These are phyloP conservation scores for Melolontha melolontha DNA, from an alignment of 2,888 invertebrate genomes.

Conservation along the genomic window DNA sequence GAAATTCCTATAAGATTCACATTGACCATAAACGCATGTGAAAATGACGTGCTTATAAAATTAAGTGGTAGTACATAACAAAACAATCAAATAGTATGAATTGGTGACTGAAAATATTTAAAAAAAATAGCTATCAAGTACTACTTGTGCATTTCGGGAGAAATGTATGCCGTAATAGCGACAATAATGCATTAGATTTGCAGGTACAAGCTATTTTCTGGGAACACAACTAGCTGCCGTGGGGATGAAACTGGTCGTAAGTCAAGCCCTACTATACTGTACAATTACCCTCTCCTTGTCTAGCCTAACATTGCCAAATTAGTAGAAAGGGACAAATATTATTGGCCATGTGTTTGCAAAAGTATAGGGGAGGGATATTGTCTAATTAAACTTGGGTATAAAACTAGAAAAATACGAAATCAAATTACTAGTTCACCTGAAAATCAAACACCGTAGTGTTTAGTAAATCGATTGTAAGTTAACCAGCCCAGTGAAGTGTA, in stretches of 20 bases:
- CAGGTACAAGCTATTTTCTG: conserved; percentile 59
- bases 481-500: background rate
- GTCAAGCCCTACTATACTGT: conserved; percentile 19
- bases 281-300: conserved; percentile 5
- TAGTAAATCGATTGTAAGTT: no score
- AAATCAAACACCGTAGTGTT: no score
- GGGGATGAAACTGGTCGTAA: conserved; percentile 42
- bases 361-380: conserved; percentile 16
- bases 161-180: background rate
- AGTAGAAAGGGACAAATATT: background rate
- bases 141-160: background rate
- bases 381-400: conserved; percentile 41
- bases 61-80: background rate
- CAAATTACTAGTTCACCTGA: conserved; percentile 20
- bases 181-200: conserved; percentile 33
- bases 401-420: conserved; percentile 5
- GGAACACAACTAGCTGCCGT: conserved; percentile 41
- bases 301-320: background rate
- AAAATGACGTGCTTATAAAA: no score
- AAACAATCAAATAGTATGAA: background rate
- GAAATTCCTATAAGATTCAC: no score
- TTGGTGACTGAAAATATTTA: no score
- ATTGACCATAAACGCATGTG: no score
- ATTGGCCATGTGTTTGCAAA: conserved; percentile 13
- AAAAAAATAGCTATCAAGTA: no score